These are phyloP conservation scores for Cyprinodon brontotheroides DNA, from an alignment of 2,113 vertebrate genomes.

Conservation along the genomic window DNA sequence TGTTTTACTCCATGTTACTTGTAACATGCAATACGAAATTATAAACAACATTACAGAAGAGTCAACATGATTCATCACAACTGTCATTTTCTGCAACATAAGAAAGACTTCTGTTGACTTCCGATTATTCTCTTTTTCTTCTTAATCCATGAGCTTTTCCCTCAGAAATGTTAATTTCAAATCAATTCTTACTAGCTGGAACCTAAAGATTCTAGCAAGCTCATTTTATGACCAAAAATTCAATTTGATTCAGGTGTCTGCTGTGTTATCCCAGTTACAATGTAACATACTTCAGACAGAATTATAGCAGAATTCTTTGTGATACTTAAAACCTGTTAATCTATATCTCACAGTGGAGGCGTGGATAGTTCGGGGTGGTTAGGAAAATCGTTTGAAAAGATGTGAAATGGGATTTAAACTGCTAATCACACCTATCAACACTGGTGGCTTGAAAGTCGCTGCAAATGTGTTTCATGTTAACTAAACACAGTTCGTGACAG, in stretches of 20 bases:
- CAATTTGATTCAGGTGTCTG: neutral
- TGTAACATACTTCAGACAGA: constrained; percentile 1
- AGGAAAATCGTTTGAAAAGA: constrained; percentile 32
- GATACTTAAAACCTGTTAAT: constrained; percentile 16
- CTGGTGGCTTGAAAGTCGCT: constrained; percentile 60
- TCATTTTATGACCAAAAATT: constrained; percentile 39
- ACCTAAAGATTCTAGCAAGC: constrained; percentile 55
- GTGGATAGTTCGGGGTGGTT: constrained; percentile 4
- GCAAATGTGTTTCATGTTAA: constrained; percentile 75
- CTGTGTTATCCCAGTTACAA: neutral
- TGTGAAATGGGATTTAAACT: constrained; percentile 64
- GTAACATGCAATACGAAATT: constrained; percentile 64
- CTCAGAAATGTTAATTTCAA: constrained; percentile 63
- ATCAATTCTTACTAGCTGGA: constrained; percentile 45
- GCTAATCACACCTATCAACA: constrained; percentile 76
- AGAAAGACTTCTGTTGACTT: constrained; percentile 61
- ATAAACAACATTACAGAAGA: constrained; percentile 50
- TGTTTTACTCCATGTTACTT: too few species aligned
- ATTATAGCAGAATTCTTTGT: neutral
- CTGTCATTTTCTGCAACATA: constrained; percentile 62
- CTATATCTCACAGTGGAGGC: neutral
- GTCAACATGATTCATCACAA: constrained; percentile 59
- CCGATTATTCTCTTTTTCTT: constrained; percentile 56
- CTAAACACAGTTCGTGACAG: constrained; percentile 73
- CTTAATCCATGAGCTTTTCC: constrained; percentile 30